A percentile compares a stretch with the other conserved stretches of the same genome.
Conservation (phyloP, 2,888 invertebrate species). For the Nomada ruficornis region DNA sequence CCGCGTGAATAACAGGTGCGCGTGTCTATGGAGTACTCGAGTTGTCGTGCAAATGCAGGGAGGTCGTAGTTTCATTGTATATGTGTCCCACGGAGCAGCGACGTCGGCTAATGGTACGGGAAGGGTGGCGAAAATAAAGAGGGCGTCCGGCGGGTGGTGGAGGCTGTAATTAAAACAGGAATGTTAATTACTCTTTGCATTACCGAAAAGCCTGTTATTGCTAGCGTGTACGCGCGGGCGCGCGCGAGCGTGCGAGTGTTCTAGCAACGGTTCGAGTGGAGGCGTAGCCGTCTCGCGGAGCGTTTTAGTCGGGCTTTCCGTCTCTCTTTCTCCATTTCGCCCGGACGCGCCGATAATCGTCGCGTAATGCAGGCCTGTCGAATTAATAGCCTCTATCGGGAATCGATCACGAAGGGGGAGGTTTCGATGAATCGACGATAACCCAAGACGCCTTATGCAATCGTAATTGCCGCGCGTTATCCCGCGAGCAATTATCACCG, state of each 20-base stretch:
- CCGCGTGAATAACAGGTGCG: slow-evolving; percentile 33
- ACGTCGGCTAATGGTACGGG: slow-evolving; percentile 76
- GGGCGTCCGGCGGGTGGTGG: slow-evolving; percentile 67
- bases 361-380: slow-evolving; percentile 52
- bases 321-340: slow-evolving; percentile 11
- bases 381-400: slow-evolving; percentile 55
- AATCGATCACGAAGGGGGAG: slow-evolving; percentile 48
- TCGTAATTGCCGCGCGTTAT: slow-evolving; percentile 43
- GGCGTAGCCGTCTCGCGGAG: slow-evolving; percentile 50
- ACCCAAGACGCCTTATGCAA: slow-evolving; percentile 45
- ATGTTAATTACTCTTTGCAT: slow-evolving; percentile 84
- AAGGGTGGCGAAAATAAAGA: slow-evolving; percentile 78
- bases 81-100: slow-evolving; percentile 37
- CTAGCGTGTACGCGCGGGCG: slow-evolving; percentile 60
- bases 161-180: slow-evolving; percentile 83
- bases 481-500: slow-evolving; percentile 16
- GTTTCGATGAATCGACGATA: slow-evolving; percentile 47
- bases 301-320: slow-evolving; percentile 48
- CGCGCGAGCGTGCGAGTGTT: slow-evolving; percentile 32
- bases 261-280: slow-evolving; percentile 43
- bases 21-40: slow-evolving; percentile 49
- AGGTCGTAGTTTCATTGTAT: slow-evolving; percentile 3
- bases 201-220: slow-evolving; percentile 81
- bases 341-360: slow-evolving; percentile 49
- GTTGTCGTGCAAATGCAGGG: slow-evolving; percentile 35